These are phyloP conservation scores for Rhabdomys dilectus DNA, from an alignment of 2,113 vertebrate species.

Conservation along the genomic window DNA sequence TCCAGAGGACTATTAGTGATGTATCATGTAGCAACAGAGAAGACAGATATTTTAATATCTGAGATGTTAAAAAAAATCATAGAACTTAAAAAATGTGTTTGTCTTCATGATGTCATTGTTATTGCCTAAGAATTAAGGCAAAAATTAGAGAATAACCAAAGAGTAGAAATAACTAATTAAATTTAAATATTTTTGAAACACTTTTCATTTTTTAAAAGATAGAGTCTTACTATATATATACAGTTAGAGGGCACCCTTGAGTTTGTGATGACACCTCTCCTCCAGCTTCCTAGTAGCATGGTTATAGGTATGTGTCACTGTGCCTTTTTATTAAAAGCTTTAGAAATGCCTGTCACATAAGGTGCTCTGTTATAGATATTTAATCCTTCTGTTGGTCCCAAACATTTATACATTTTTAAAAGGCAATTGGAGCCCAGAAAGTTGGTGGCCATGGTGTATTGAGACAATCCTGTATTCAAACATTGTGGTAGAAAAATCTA, in stretches of 20 bases:
- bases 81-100: background rate
- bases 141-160: background rate
- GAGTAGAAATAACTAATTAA: background rate
- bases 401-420: background rate
- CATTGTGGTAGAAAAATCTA: background rate
- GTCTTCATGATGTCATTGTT: background rate
- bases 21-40: accelerated
- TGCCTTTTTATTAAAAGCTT: background rate
- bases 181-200: constrained; percentile 11
- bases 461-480: background rate
- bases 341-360: background rate
- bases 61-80: background rate
- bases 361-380: too few relatives aligned
- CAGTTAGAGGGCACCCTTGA: background rate
- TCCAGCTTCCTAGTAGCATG: background rate
- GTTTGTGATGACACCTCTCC: background rate
- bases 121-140: background rate
- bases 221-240: background rate
- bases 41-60: background rate
- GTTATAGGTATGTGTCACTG: background rate
- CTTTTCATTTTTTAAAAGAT: background rate
- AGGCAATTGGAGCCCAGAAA: background rate
- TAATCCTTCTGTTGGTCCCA: background rate
- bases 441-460: background rate
- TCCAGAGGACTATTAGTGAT: background rate